A percentile compares a stretch with the other conserved stretches of the same genome.
Evolutionary conservation across 2,797 vertebrate species (phyloP).

Genomic region (Lagocephalus sceleratus): DNA sequence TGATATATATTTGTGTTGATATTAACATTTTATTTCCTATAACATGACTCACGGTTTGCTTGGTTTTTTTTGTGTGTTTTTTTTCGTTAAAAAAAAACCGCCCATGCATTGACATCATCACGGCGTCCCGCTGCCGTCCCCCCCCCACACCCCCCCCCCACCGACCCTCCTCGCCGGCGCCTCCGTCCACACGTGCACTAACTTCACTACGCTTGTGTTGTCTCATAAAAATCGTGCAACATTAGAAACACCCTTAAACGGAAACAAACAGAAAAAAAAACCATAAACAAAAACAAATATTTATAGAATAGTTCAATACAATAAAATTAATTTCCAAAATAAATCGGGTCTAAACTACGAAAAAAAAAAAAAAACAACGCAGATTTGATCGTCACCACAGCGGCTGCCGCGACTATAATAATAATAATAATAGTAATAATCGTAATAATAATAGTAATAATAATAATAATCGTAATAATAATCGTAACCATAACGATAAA

Average conservation of each 20-base stretch:
- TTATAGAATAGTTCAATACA: constrained; percentile 77
- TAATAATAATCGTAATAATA: constrained; percentile 32
- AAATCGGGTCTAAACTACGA: constrained; percentile 77
- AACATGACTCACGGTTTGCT: constrained; percentile 74
- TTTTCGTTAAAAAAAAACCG: constrained; percentile 63
- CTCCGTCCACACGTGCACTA: constrained; percentile 63
- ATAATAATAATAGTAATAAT: constrained; percentile 67
- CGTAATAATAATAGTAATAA: constrained; percentile 20
- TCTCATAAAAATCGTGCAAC: constrained; percentile 85
- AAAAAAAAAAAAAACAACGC: constrained; percentile 61
- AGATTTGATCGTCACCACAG: constrained; percentile 69
- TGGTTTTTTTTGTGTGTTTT: constrained; percentile 58
- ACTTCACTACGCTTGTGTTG: constrained; percentile 67
- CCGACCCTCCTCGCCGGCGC: constrained; percentile 46
- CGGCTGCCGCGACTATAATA: constrained; percentile 63
- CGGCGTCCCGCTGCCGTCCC: constrained; percentile 50
- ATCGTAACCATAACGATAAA: constrained; percentile 29
- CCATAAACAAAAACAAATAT: constrained; percentile 68
- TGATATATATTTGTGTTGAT: constrained; percentile 80
- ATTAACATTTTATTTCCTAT: constrained; percentile 75
- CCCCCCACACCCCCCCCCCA: not conserved
- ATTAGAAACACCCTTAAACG: constrained; percentile 83
- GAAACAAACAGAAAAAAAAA: constrained; percentile 69
- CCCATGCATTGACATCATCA: constrained; percentile 85
- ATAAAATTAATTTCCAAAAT: constrained; percentile 69